Evolutionary conservation across 2,113 vertebrate species (phyloP).

Genomic region (Solea solea): DNA sequence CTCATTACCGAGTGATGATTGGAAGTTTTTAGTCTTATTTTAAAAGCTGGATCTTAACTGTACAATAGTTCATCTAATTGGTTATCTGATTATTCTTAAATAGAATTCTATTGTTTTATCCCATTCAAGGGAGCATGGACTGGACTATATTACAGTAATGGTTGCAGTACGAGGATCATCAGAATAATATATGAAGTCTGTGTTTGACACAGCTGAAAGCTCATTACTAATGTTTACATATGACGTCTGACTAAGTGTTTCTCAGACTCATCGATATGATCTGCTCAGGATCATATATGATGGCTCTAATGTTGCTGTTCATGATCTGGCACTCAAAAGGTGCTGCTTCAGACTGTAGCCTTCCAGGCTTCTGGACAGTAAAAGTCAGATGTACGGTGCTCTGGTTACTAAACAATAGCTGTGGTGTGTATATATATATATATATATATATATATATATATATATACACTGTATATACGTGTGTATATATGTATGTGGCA

Average conservation of each 20-base stretch:
- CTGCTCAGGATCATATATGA: conserved; percentile 24
- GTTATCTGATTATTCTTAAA: no score
- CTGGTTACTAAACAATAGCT: neutral
- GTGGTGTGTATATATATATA: conserved; percentile 27
- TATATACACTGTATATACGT: no score
- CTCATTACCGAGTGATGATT: no score
- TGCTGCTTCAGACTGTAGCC: conserved; percentile 31
- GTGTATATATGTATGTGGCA: conserved; percentile 34
- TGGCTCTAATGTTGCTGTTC: conserved; percentile 29
- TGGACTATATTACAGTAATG: neutral
- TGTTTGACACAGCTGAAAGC: conserved; percentile 4
- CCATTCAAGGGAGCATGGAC: neutral
- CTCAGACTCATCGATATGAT: conserved; percentile 45
- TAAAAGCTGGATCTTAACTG: no score
- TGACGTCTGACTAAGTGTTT: conserved; percentile 41
- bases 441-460: no score
- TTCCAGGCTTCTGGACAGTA: conserved; percentile 2
- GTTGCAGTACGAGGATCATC: neutral
- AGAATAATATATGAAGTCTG: neutral
- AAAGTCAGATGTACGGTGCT: conserved; percentile 5
- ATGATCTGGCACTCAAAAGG: conserved; percentile 21
- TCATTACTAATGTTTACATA: neutral
- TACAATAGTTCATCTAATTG: no score
- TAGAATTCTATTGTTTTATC: no score
- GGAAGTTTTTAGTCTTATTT: no score